Base-by-base conservation (phyloP, 2,888 invertebrate genomes). In the Mycalesis mineus region DNA sequence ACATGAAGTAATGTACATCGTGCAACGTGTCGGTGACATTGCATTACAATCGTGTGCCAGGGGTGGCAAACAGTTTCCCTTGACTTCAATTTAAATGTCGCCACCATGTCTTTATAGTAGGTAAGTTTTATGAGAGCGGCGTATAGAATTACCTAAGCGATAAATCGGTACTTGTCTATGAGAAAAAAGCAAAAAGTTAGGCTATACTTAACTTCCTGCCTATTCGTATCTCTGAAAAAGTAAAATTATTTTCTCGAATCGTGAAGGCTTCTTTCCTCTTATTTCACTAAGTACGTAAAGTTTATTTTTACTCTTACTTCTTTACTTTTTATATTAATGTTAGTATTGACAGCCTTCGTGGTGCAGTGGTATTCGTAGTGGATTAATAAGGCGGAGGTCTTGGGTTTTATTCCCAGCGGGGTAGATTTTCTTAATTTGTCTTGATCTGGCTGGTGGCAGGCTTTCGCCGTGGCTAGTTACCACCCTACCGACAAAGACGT, bases 51-150 rank as follows among this genome's bases (percentile, higher is more conserved):
- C 13, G 3, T 15, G 28, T 7, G 47, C 17, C 53, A 36, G 22
- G 37, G 47, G 33, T 13, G 15, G 53, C 50, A 42, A 58, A 45
- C 39, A 14, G 45, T 54, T 53, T 56, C 48, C 40, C 48, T 52
- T 52, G 42, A 31, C 41, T 53, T 44, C 49, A 49, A 44, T 60
- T 56, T 54, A 61, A 58, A 41, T 45, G 58, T 42, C 61, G 61
- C 55, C 58, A 37, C 44, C 42, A 36, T 45, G 58, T 61, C 58
- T 56, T 50, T 55, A 53, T 56, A 44, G 54, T 55, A 33, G 45
- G 52, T 54, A 33, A 50, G 52, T 54, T 60, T 60, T 56, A 53
- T 41, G 53, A 39, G 48, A 60, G 50, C 41, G 42, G 37, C 49
- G 37, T 55, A 55, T 42, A 31, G 45, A 8, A 31, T 31, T 33